Base-by-base conservation (phyloP, 1,140 invertebrate species). In the Drosophila chauvacae region DNA sequence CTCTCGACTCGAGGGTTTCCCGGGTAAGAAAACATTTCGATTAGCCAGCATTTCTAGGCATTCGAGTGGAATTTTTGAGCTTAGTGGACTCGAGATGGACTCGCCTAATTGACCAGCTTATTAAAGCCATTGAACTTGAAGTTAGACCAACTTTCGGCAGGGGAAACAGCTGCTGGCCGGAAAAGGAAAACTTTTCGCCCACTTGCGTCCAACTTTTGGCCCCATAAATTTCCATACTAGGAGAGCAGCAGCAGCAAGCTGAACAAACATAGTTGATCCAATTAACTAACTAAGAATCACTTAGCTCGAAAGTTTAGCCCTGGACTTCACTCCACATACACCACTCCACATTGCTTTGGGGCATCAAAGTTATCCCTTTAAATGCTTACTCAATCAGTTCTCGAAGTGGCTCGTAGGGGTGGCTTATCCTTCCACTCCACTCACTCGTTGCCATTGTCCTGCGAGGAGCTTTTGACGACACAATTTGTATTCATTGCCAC, bases 401-500 rank as follows among this genome's bases (percentile, higher is more conserved):
- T 10, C 30, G 11, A 35, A 59, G 47, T 55, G 44, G 63, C 51
- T 72, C 23, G 14, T 10, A 3, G 63, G 14, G 50, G 13, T 28
- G 39, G 10, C 20, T n/a, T 51, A 18, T 48, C 57, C 35, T 50
- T 23, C 13, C 50, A 71, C 55, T 20, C 18, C 48, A 33, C 45
- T 51, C 7, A 10, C 53, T 26, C 39, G 23, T 4, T 37, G 14
- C 33, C 75, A 77, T 70, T 77, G 75, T 77, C 56, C 63, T 69
- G 64, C 39, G 61, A 77, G 39, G 7, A 7, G 50, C 77, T 64
- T 72, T 72, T 79, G 75, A 79, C 65, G 77, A 79, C 59, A 78
- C 77, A 79, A 79, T 79, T 72, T 79, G 77, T 79, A 79, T 79
- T 79, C 77, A 79, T 79, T 79, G 77, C 77, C 77, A 78, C 77